Evolutionary conservation across 1,140 invertebrate genomes (phyloP).

Genomic region (Cotesia chilonis): DNA sequence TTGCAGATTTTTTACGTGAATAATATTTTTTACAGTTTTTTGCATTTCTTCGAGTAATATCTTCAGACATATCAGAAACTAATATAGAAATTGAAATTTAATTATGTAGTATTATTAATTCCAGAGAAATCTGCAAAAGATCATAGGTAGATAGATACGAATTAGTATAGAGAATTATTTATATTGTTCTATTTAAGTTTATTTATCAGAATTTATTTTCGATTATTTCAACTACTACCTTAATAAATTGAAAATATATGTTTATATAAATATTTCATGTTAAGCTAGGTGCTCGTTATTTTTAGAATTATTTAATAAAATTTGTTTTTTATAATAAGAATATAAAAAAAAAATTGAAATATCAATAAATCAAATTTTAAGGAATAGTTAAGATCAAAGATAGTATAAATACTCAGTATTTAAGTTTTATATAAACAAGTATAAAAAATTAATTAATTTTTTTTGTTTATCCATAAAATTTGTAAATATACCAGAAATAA

Average conservation of each 20-base stretch:
- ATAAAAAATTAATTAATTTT: too few species aligned
- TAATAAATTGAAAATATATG: not conserved
- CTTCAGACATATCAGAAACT: slow-evolving; percentile 6
- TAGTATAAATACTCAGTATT: too few species aligned
- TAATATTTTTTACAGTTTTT: not conserved
- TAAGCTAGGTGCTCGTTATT: too few species aligned
- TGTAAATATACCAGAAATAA: too few species aligned
- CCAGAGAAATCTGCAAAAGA: not conserved
- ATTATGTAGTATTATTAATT: not conserved
- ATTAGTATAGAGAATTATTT: not conserved
- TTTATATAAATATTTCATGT: too few species aligned
- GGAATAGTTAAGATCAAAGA: too few species aligned
- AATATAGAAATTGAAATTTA: slow-evolving; percentile 4
- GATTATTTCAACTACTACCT: not conserved
- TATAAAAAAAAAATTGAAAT: too few species aligned
- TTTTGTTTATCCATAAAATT: too few species aligned
- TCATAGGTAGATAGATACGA: not conserved
- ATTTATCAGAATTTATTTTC: not conserved
- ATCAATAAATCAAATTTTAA: too few species aligned
- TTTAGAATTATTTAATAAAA: too few species aligned
- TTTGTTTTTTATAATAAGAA: too few species aligned
- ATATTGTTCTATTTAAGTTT: slow-evolving; percentile 3
- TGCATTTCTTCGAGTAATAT: not conserved
- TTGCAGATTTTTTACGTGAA: not conserved
- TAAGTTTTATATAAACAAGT: too few species aligned